Evolutionary conservation across 1,140 invertebrate species (phyloP).

Genomic region (Drosophila micromelanica): DNA sequence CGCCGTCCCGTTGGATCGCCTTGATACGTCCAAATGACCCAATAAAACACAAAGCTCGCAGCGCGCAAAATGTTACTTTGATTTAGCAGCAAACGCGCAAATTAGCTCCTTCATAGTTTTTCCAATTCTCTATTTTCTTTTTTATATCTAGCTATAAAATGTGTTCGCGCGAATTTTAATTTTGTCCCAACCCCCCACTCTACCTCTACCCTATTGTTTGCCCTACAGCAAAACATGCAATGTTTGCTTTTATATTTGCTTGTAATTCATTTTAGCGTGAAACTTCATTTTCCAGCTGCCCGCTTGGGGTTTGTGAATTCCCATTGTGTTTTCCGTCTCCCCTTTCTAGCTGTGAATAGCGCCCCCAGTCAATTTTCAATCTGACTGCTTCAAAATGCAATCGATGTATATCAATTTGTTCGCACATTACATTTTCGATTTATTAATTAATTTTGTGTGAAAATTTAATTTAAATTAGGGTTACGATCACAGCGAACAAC

Average conservation of each 20-base stretch:
- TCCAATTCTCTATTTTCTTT: constrained; percentile 16
- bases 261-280: constrained; percentile 77
- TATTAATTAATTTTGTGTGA: constrained; percentile 72
- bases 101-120: constrained; percentile 69
- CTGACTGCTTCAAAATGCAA: constrained; percentile 58
- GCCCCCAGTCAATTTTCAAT: constrained; percentile 43
- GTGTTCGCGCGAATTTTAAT: constrained; percentile 75
- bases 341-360: constrained; percentile 3
- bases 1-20: constrained; percentile 7
- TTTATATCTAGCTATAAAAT: constrained; percentile 76
- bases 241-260: constrained; percentile 62
- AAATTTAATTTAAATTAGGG: constrained; percentile 18
- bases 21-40: constrained; percentile 54
- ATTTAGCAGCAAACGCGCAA: constrained; percentile 71
- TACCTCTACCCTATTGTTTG: constrained; percentile 13
- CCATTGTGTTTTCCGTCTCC: constrained; percentile 16
- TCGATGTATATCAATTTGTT: constrained; percentile 67
- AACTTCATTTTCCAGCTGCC: constrained; percentile 55
- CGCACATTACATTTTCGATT: constrained; percentile 65
- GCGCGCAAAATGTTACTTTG: constrained; percentile 74
- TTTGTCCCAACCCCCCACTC: constrained; percentile 24
- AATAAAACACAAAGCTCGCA: constrained; percentile 67
- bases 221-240: constrained; percentile 53
- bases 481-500: background rate
- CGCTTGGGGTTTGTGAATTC: constrained; percentile 17